A percentile compares a stretch with the other conserved stretches of the same genome.
These are phyloP conservation scores for Pygathrix nemaeus DNA, from an alignment of 2,113 vertebrate species.

Conservation along the genomic window DNA sequence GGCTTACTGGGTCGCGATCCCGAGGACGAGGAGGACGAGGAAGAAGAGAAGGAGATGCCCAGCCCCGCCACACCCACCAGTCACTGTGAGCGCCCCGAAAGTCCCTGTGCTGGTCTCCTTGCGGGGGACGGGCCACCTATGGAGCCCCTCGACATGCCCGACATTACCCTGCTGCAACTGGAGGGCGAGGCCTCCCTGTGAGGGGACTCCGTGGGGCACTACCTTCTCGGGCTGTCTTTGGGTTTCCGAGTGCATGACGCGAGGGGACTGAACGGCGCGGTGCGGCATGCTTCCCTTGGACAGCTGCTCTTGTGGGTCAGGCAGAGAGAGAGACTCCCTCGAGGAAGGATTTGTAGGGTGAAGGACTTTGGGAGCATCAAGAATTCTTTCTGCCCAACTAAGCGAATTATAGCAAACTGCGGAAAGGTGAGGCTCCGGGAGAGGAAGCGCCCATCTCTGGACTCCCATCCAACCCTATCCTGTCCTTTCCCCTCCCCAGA, in stretches of 20 bases:
- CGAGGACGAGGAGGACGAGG: conserved; percentile 54
- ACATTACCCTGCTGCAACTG: conserved; percentile 76
- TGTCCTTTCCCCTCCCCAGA: conserved; percentile 9
- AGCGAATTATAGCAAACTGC: conserved; percentile 41
- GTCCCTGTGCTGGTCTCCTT: conserved; percentile 67
- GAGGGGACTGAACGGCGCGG: conserved; percentile 44
- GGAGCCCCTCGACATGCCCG: conserved; percentile 75
- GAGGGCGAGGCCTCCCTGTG: conserved; percentile 72
- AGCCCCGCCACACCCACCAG: conserved; percentile 68
- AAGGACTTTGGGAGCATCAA: conserved; percentile 64
- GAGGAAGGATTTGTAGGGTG: conserved; percentile 33
- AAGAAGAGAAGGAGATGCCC: conserved; percentile 58
- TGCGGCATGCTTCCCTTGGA: conserved; percentile 42
- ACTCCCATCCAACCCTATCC: not conserved
- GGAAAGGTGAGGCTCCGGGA: conserved; percentile 73
- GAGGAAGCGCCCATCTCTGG: conserved; percentile 62
- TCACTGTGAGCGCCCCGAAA: conserved; percentile 63
- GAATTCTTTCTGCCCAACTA: conserved; percentile 48
- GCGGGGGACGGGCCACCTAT: conserved; percentile 69
- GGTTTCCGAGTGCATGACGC: conserved; percentile 50
- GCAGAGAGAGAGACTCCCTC: conserved; percentile 62
- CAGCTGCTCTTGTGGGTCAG: conserved; percentile 7
- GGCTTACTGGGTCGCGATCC: conserved; percentile 55
- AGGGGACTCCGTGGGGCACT: conserved; percentile 47
- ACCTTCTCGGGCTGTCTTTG: conserved; percentile 58